Conservation (phyloP, 2,113 vertebrate species). For the Mugil cephalus region DNA sequence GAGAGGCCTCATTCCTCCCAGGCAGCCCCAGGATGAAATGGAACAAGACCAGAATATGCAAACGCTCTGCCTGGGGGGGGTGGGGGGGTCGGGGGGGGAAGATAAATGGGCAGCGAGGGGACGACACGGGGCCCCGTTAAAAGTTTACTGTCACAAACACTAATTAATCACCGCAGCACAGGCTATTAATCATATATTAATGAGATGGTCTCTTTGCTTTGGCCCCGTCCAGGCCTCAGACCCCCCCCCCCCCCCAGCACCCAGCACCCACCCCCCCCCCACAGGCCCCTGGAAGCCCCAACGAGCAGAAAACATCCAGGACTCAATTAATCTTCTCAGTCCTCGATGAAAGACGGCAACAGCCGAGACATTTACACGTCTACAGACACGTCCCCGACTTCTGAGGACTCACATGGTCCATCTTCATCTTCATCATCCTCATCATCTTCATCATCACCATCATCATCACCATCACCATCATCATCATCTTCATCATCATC, state of each 20-base stretch:
- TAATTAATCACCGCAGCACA: constrained; percentile 89
- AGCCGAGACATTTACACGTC: constrained; percentile 82
- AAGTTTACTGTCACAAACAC: constrained; percentile 88
- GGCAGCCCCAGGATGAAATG: constrained; percentile 87
- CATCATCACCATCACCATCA: too few species aligned
- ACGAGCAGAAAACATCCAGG: constrained; percentile 81
- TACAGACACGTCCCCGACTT: too few species aligned
- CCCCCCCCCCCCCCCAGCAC: too few species aligned
- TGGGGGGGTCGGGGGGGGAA: constrained; percentile 47
- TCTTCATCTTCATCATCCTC: too few species aligned
- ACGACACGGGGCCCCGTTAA: constrained; percentile 79
- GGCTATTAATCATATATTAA: constrained; percentile 91
- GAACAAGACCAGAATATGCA: constrained; percentile 92
- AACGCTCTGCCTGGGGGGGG: constrained; percentile 73
- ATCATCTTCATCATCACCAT: too few species aligned
- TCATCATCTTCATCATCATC: too few species aligned
- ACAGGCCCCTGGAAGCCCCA: constrained; percentile 81
- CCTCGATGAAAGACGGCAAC: constrained; percentile 82
- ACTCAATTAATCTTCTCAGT: constrained; percentile 89
- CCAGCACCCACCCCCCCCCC: too few species aligned
- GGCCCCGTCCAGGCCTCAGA: constrained; percentile 74
- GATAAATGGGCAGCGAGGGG: constrained; percentile 79
- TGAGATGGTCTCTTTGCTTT: constrained; percentile 88
- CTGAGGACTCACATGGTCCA: too few species aligned
- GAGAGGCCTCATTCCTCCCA: constrained; percentile 88